Percentiles rank a stretch among this genome's conserved stretches.
Conservation (phyloP, 1,140 invertebrate genomes). For the Drosophila ercepeae region DNA sequence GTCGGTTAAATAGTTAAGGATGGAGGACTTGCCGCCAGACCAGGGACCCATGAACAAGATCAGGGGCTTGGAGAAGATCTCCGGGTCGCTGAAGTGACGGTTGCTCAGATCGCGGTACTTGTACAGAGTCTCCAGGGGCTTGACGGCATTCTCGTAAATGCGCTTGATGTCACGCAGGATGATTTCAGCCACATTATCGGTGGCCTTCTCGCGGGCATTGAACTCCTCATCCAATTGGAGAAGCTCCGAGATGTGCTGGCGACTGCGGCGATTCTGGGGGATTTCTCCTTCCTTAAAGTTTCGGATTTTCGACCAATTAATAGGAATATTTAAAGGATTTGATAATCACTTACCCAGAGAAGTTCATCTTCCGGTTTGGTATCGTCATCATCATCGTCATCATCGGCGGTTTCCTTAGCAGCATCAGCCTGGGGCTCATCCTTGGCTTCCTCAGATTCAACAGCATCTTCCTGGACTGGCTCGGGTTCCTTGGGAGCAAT, state of each 20-base stretch:
- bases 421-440: constrained; percentile 38
- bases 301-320: too few species aligned
- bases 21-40: constrained; percentile 97
- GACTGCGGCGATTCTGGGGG: constrained; percentile 90
- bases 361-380: constrained; percentile 86
- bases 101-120: constrained; percentile 97
- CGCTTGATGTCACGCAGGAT: constrained; percentile 94
- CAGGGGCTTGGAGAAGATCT: constrained; percentile 97
- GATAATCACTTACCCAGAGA: constrained; percentile 84
- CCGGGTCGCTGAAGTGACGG: constrained; percentile 95
- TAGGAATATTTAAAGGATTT: background rate
- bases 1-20: constrained; percentile 96
- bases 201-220: constrained; percentile 88
- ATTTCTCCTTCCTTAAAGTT: constrained; percentile 87
- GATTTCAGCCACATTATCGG: constrained; percentile 90
- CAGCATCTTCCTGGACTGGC: constrained; percentile 41
- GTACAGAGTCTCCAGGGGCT: constrained; percentile 94
- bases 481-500: constrained; percentile 45
- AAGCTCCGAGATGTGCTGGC: constrained; percentile 92
- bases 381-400: constrained; percentile 61
- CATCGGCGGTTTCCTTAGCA: constrained; percentile 32
- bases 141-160: constrained; percentile 94
- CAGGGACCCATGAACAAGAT: constrained; percentile 97
- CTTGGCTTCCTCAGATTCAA: constrained; percentile 42
- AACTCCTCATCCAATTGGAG: constrained; percentile 91